Evolutionary conservation across 2,797 vertebrate genomes (phyloP).

Genomic region (Synanceia verrucosa): DNA sequence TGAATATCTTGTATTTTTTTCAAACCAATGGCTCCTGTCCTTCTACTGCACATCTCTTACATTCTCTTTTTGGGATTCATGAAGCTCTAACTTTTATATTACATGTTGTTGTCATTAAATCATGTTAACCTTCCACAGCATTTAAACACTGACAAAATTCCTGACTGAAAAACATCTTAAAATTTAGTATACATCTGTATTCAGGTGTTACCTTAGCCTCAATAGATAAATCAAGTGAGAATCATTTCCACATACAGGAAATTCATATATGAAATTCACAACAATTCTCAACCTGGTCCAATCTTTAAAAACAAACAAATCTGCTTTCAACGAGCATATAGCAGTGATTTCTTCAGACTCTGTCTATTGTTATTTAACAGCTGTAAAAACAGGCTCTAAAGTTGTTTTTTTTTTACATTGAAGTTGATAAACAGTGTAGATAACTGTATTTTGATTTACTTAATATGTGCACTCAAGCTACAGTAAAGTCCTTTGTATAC

Average conservation of each 20-base stretch:
- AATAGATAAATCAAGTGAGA: background rate
- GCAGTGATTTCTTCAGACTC: background rate
- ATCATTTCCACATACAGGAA: background rate
- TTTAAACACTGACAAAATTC: background rate
- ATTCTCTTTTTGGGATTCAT: too few species aligned
- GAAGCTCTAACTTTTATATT: background rate
- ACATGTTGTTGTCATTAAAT: background rate
- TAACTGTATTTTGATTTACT: background rate
- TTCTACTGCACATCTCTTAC: background rate
- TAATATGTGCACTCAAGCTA: background rate
- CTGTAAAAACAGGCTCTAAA: background rate
- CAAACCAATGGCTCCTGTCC: too few species aligned
- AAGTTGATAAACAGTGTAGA: background rate
- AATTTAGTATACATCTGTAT: background rate
- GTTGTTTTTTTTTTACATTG: too few species aligned
- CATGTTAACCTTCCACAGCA: background rate
- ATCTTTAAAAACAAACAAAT: background rate
- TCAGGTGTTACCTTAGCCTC: background rate
- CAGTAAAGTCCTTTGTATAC: background rate
- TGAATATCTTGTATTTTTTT: constrained; percentile 26
- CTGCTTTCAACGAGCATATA: background rate
- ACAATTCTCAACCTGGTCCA: background rate
- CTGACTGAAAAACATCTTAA: background rate
- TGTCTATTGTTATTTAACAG: background rate
- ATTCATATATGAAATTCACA: background rate